phyloP scores from a whole-genome alignment of 2,113 vertebrate species.

The Hemiprocne comata region DNA sequence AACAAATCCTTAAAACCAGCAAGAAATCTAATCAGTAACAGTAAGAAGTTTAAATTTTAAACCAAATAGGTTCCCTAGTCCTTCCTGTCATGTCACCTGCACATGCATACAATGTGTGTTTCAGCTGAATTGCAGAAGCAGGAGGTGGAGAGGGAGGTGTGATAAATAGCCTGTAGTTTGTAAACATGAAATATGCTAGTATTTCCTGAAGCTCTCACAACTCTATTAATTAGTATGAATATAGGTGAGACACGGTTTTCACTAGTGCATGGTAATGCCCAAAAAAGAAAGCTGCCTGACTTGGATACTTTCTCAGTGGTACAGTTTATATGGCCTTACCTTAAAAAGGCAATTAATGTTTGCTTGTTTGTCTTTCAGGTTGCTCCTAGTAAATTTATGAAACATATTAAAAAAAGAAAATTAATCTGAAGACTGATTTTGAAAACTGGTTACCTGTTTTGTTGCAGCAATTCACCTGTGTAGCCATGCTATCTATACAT shows the following conservation, averaged over 20 bases:
- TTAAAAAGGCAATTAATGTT: neutral
- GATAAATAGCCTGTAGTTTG: neutral
- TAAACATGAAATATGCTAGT: neutral
- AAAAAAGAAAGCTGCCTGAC: neutral
- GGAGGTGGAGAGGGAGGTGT: neutral
- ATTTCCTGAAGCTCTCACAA: neutral
- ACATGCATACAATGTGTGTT: rapidly evolving
- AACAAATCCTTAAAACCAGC: neutral
- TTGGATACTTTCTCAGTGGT: neutral
- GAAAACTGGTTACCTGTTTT: neutral
- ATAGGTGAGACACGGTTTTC: neutral
- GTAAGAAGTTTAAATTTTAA: neutral
- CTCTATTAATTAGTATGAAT: neutral
- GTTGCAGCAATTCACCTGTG: neutral
- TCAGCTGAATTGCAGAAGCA: neutral
- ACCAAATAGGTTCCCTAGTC: neutral
- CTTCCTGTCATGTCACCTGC: neutral
- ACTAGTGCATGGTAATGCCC: neutral
- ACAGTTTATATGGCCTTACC: neutral
- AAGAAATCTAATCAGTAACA: neutral
- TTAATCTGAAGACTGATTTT: neutral
- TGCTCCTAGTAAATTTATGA: neutral
- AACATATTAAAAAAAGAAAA: neutral
- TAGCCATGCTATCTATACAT: neutral
- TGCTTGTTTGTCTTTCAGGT: neutral